Conservation (phyloP, 1,140 invertebrate species). For the Drosophila auraria region DNA sequence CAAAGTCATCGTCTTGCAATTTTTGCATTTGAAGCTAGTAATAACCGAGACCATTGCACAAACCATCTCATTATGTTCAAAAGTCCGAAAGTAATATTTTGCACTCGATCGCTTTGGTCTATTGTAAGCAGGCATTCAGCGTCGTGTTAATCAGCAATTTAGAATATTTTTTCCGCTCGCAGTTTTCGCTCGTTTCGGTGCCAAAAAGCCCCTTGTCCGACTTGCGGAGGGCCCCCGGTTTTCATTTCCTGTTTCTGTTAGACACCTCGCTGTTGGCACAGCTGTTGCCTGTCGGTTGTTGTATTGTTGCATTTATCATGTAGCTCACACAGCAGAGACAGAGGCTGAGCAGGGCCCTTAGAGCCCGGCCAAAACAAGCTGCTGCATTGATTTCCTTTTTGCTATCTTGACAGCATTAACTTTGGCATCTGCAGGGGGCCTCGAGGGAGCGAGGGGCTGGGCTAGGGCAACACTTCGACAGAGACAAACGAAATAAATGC, state of each 20-base stretch:
- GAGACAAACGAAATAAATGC: constrained; percentile 83
- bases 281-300: constrained; percentile 61
- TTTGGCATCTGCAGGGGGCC: constrained; percentile 47
- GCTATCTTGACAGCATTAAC: constrained; percentile 81
- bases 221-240: constrained; percentile 28
- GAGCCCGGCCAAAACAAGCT: constrained; percentile 45
- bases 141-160: constrained; percentile 82
- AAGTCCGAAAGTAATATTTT: constrained; percentile 18
- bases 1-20: constrained; percentile 28
- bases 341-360: constrained; percentile 53
- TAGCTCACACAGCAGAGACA: constrained; percentile 55
- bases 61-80: constrained; percentile 50
- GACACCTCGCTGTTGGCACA: constrained; percentile 60
- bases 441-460: background rate
- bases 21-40: constrained; percentile 30
- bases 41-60: constrained; percentile 23
- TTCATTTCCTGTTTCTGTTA: constrained; percentile 71
- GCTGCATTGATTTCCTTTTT: constrained; percentile 80
- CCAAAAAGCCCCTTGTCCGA: constrained; percentile 27
- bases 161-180: constrained; percentile 69
- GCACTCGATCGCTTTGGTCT: constrained; percentile 22
- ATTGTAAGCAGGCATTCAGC: constrained; percentile 43
- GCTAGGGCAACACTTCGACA: constrained; percentile 71
- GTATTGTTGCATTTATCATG: constrained; percentile 71
- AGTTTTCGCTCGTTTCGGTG: constrained; percentile 16